Evolutionary conservation across 2,797 vertebrate species (phyloP), one percentile per base, ranked within the genome.

Genomic region (Rousettus madagascariensis): DNA sequence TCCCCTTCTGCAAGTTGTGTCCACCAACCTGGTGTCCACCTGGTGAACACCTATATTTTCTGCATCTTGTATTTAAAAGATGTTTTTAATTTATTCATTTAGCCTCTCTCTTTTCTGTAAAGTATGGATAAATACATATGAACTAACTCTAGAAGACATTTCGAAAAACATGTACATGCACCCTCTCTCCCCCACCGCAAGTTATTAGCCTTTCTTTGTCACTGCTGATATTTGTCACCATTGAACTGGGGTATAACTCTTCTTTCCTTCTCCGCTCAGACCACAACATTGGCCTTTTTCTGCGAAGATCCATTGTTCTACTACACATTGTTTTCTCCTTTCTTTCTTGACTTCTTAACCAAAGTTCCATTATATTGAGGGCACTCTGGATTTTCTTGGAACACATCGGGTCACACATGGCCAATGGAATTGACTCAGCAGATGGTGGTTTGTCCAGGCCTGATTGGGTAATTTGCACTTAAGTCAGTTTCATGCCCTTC

Each of bases 81-180:
- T 20, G 7, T 33, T 78, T 61, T 36, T 33, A 53, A 49, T 65
- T 46, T 79, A 79, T 74, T 59, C 17, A 33, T 19, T 87, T n/a
- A 28, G 13, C 30, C 41, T 22, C n/a, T 96, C 46, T 38, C 53
- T 84, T 38, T 86, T 46, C 74, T 43, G 15, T 88, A 66, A 91
- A 79, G 46, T 65, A 24, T 41, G 6, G 3, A 6, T 46, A 63
- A 80, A 19, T 33, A 68, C 12, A 75, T 57, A 51, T 57, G 30
- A 83, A 41, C 33, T 53, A 89, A 65, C 24, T 83, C 28, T 43
- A 69, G 46, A 68, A 86, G 30, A 82, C 46, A 71, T 79, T 66
- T 74, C 61, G 41, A 46, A 88, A 61, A 49, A 41, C 0, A 1
- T 2, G 15, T 38, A 3, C 3, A 7, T n/a, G 12, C 7, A 53